Base-by-base conservation (phyloP, 2,797 vertebrate species). In the Melanotaenia nigrans region DNA sequence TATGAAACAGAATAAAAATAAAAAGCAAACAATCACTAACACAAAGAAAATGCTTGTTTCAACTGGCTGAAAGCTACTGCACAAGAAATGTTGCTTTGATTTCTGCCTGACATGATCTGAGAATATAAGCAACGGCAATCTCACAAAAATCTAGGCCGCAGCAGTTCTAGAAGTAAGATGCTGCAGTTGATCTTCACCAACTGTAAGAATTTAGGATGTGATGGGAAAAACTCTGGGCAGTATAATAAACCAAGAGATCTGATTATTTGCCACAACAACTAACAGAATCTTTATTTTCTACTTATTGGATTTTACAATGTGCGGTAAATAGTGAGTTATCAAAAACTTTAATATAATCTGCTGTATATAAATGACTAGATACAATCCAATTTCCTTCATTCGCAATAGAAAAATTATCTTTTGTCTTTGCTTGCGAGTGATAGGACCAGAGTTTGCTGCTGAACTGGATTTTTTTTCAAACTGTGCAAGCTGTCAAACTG, bases 1-100 rank as follows among this genome's bases (percentile, higher is more conserved):
- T 99, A 86, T 20, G 2, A 45, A 40, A 82, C 81, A 75, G 22
- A 58, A 49, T 4, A 58, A 40, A 58, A 22, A n/a, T 1, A 5
- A 20, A 51, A 1, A 38, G 2, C 5, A 51, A 4, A 11, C 3
- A 40, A 30, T 56, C 10, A 5, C 8, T 5, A 24, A 5, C 4
- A 67, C 38, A 32, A 61, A 51, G 36, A 5, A 20, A 78, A 68
- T 56, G 25, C 11, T 54, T 10, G 24, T 7, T 22, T 14, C 45
- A 35, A 14, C 9, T 38, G 13, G 54, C 47, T 28, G 45, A n/a
- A 13, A n/a, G 61, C 24, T 58, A 13, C 14, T 54, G 16, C 12
- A 36, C 33, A 47, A 36, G 1, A 20, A 28, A 49, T 47, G 1
- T 3, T n/a, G 14, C 35, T 60, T 25, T 45, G 20, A 54, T 33